A percentile compares a stretch with the other conserved stretches of the same genome.
These are phyloP conservation scores for Lepus townsendii DNA, from an alignment of 2,797 vertebrate species.

Conservation along the genomic window DNA sequence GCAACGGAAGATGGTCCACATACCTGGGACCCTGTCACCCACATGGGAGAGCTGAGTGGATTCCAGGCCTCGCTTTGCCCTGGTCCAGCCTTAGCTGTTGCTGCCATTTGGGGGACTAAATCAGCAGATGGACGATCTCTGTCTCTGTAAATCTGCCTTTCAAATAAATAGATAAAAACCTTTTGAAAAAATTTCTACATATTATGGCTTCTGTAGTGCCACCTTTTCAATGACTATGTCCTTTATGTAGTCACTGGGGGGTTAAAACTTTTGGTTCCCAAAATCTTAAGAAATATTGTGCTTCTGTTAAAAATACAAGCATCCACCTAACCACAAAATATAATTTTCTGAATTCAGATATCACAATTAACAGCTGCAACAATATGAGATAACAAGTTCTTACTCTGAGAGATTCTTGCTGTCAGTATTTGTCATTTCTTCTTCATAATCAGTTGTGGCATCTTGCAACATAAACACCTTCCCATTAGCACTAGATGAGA, in stretches of 20 bases:
- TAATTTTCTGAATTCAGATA: neutral
- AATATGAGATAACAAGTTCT: neutral
- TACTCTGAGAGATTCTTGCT: neutral
- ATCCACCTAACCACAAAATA: neutral
- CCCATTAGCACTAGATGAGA: neutral
- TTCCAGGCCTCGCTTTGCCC: no score
- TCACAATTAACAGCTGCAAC: neutral
- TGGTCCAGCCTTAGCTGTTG: no score
- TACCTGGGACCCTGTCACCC: no score
- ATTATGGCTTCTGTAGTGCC: neutral
- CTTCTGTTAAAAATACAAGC: neutral
- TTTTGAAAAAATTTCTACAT: neutral
- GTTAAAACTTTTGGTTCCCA: slow-evolving; percentile 47
- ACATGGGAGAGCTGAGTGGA: no score
- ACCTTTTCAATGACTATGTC: neutral
- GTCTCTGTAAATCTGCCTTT: no score
- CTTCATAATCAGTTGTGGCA: neutral
- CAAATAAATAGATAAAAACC: no score
- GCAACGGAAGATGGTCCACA: no score
- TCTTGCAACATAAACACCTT: neutral
- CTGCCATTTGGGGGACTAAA: no score
- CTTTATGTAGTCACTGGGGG: neutral
- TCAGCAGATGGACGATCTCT: no score
- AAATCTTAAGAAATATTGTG: slow-evolving; percentile 37
- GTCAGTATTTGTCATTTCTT: neutral